A percentile compares a stretch with the other conserved stretches of the same genome.
Conservation (phyloP, 1,140 invertebrate species). For the Sweltsa coloradensis region DNA sequence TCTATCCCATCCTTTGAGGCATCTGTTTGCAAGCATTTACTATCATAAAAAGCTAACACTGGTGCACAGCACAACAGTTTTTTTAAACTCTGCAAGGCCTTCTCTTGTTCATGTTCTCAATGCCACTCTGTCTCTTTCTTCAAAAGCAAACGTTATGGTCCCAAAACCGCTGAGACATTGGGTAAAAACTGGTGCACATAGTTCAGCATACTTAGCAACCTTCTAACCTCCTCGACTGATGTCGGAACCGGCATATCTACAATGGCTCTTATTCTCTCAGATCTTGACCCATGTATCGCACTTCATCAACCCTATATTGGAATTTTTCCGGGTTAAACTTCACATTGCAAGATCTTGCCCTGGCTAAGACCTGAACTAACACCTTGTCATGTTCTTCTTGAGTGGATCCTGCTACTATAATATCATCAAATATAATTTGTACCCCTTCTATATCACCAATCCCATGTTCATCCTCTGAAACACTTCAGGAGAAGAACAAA, state of each 20-base stretch:
- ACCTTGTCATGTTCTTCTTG: background rate
- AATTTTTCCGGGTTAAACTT: slow-evolving; percentile 1
- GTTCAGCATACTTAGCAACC: slow-evolving; percentile 1
- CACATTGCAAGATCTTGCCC: background rate
- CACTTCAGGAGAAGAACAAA: background rate
- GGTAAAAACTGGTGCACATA: background rate
- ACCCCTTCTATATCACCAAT: background rate
- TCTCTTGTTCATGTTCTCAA: background rate
- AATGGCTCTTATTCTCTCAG: background rate
- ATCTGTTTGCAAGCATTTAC: background rate
- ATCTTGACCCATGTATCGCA: background rate
- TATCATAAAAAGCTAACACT: background rate
- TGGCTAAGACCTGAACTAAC: background rate
- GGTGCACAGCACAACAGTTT: background rate
- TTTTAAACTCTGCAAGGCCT: background rate
- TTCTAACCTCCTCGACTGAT: background rate
- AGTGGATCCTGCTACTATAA: background rate
- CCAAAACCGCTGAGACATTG: background rate
- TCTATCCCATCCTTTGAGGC: background rate
- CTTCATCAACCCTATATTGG: background rate
- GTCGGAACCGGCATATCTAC: background rate
- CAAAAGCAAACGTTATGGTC: background rate
- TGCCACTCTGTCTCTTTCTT: background rate
- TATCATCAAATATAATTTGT: background rate
- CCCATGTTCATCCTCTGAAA: background rate